phyloP scores from a whole-genome alignment of 2,797 vertebrate species.

The Strix occidentalis region DNA sequence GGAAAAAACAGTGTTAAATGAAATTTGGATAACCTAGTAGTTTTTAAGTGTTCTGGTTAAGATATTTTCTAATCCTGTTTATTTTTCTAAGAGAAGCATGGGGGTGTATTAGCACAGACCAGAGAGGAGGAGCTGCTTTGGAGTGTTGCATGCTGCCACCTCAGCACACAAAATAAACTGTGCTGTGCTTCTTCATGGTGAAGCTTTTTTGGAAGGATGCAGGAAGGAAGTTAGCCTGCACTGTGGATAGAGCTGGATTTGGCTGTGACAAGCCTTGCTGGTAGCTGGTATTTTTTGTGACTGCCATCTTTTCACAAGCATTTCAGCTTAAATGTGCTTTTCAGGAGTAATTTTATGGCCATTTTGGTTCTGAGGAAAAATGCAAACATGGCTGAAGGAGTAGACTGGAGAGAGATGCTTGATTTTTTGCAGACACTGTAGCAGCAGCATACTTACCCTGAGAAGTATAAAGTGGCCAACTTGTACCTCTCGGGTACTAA shows the following conservation, averaged over 20 bases:
- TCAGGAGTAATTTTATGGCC: background rate
- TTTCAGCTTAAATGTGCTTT: background rate
- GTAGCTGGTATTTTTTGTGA: background rate
- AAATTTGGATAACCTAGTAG: conserved; percentile 22
- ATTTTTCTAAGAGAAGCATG: conserved; percentile 11
- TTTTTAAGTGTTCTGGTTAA: conserved; percentile 26
- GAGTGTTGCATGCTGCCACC: conserved; percentile 1
- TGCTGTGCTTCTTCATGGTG: background rate
- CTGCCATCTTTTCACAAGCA: background rate
- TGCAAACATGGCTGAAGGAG: background rate
- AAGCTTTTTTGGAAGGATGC: background rate
- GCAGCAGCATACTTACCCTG: background rate
- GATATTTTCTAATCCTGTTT: conserved; percentile 45
- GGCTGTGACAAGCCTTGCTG: background rate
- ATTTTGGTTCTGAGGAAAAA: background rate
- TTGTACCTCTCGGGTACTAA: rapidly evolving
- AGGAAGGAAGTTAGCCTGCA: background rate
- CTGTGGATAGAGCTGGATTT: background rate
- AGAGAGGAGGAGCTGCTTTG: conserved; percentile 30
- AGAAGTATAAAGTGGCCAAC: background rate
- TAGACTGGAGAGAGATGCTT: background rate
- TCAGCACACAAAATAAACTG: background rate
- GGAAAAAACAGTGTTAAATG: background rate
- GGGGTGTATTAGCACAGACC: conserved; percentile 29
- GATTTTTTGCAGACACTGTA: background rate